phyloP scores from a whole-genome alignment of 2,113 vertebrate genomes.

The Steatornis caripensis region DNA sequence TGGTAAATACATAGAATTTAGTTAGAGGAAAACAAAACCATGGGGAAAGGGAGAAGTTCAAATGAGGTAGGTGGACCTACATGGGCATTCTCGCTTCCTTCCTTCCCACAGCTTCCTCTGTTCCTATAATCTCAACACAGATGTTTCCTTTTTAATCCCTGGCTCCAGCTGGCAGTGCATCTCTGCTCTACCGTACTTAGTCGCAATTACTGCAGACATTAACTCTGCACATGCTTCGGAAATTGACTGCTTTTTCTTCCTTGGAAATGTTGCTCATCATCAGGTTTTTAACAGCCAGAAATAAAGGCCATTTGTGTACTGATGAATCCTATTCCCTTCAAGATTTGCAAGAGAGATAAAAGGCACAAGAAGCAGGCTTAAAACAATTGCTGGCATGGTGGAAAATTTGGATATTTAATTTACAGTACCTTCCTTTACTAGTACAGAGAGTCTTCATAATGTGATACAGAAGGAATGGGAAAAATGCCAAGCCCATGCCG shows the following conservation, averaged over 20 bases:
- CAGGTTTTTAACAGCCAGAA: constrained; percentile 67
- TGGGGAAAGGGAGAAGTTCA: constrained; percentile 4
- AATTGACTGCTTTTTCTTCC: constrained; percentile 53
- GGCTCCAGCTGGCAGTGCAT: constrained; percentile 59
- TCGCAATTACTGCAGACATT: constrained; percentile 48
- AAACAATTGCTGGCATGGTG: constrained; percentile 24
- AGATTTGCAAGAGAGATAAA: constrained; percentile 63
- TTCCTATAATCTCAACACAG: constrained; percentile 70
- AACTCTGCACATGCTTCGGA: constrained; percentile 48
- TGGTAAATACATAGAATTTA: neutral
- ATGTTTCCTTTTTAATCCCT: constrained; percentile 75
- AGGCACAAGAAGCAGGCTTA: constrained; percentile 27
- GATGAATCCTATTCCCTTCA: constrained; percentile 60
- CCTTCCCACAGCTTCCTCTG: constrained; percentile 69
- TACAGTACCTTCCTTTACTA: neutral
- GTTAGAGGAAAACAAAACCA: neutral
- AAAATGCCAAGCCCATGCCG: neutral
- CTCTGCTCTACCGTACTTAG: constrained; percentile 58
- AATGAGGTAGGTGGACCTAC: constrained; percentile 39
- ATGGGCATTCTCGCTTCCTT: constrained; percentile 59
- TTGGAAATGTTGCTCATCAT: constrained; percentile 65
- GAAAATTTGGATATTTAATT: constrained; percentile 8
- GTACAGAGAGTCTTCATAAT: neutral
- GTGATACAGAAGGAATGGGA: neutral
- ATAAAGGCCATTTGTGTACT: constrained; percentile 65